Conservation (phyloP, 2,888 invertebrate genomes). For the Parochlus steinenii region DNA sequence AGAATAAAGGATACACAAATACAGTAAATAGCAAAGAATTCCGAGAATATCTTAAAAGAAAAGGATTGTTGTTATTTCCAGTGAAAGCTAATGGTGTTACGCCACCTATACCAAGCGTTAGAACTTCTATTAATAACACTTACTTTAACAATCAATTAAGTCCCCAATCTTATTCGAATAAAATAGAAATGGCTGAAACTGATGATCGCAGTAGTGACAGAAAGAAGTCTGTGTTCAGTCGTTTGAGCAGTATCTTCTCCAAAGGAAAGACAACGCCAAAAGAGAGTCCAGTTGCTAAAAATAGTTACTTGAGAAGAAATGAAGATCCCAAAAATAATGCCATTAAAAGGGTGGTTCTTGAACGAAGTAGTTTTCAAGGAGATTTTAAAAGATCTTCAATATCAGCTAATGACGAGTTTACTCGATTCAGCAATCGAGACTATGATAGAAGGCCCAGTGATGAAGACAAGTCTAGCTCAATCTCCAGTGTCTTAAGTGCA, state of each 20-base stretch:
- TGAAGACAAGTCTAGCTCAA: constrained; percentile 21
- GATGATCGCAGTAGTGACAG: constrained; percentile 15
- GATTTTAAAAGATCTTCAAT: constrained; percentile 12
- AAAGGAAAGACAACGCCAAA: constrained; percentile 27
- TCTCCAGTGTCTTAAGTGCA: constrained; percentile 23
- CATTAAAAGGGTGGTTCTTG: constrained; percentile 24
- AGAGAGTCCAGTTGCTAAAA: too few species aligned
- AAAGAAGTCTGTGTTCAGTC: constrained; percentile 26
- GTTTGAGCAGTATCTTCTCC: constrained; percentile 25
- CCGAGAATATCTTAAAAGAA: constrained; percentile 26
- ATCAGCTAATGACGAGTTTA: constrained; percentile 17
- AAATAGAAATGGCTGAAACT: constrained; percentile 2
- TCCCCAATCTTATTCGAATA: background rate
- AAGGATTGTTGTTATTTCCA: constrained; percentile 25
- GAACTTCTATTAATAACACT: too few species aligned
- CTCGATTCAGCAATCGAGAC: constrained; percentile 16
- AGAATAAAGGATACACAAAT: constrained; percentile 20
- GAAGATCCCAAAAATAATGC: background rate
- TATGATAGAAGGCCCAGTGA: constrained; percentile 10
- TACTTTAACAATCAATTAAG: too few species aligned
- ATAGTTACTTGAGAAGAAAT: too few species aligned
- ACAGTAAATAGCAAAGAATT: constrained; percentile 29
- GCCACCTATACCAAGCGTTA: background rate
- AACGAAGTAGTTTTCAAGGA: constrained; percentile 22
- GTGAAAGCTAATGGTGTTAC: constrained; percentile 4